Base-by-base conservation (phyloP, 37 sponge, comb jelly and placozoan genomes). In the Lycopodina hypogea region DNA sequence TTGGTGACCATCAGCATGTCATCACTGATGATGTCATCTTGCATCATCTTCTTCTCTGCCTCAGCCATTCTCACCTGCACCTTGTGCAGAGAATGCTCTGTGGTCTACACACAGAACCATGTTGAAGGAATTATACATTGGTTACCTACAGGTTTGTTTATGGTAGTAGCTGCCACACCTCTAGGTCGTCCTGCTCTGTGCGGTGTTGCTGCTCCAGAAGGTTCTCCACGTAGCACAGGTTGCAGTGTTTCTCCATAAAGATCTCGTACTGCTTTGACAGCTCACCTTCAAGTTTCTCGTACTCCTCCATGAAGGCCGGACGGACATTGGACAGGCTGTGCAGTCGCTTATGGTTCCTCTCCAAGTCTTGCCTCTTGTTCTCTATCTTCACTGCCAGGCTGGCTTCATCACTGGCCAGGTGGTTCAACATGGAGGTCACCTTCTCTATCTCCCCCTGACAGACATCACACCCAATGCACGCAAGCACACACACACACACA, bases 241-340 rank as follows among this genome's bases (percentile, higher is more conserved):
- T 93, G 56, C 92, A 58, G 65, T 89, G 95, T 65, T 88, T 95
- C 74, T 93, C 99, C 75, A 96, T 67, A 63, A 95, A 98, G 26
- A 77, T 85, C 56, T 90, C 86, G 65, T 98, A 98, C 78, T 87
- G 89, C 56, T 87, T 82, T 65, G 84, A 64, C 59, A 98, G 78
- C 45, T 96, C 99, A 11, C 57, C 78, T 61, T 98, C 96, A 21
- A 96, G 79, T 64, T 83, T 88, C 76, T 98, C 99, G 75, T 91
- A 95, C 61, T 98, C 99, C 71, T 98, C 99, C 99, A 98, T 96
- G 83, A 88, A 98, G 7, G 99, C 96, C 53, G 99, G 99, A 37
- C 96, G 85, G 40, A 98, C 99, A 35, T 88, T 93, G 52, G 92
- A 89, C 36, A 98, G 87, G 26, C 92, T 93, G 48, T 86, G 77